A percentile compares a stretch with the other conserved stretches of the same genome.
Conservation (phyloP, 2,113 vertebrate genomes). For the Lathamus discolor region DNA sequence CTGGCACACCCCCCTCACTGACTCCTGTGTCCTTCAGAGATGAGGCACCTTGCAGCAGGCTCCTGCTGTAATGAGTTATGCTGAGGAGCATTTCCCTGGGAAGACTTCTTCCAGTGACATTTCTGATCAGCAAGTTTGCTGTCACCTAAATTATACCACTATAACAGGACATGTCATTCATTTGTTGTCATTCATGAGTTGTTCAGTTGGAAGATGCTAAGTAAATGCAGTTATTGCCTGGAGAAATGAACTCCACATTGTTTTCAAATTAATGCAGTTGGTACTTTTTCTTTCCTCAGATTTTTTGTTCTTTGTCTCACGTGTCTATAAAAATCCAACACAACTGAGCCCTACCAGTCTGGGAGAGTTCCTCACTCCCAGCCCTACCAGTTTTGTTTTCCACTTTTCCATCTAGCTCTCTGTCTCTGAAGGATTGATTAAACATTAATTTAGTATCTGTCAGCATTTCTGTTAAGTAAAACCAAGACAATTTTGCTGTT, state of each 20-base stretch:
- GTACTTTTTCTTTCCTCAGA: background rate
- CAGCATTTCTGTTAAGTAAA: slow-evolving; percentile 8
- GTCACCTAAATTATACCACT: background rate
- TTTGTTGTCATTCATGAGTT: background rate
- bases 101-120: background rate
- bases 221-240: background rate
- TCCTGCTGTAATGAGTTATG: background rate
- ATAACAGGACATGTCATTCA: background rate
- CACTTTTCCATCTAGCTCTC: background rate
- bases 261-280: background rate
- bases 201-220: background rate
- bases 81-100: background rate
- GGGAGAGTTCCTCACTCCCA: background rate
- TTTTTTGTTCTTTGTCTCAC: background rate
- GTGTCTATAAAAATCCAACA: background rate
- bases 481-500: slow-evolving; percentile 17
- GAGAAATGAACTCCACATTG: background rate
- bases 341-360: background rate
- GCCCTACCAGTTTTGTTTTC: background rate
- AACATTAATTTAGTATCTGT: slow-evolving; percentile 31
- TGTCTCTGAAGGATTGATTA: slow-evolving; percentile 46
- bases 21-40: rapidly evolving
- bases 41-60: background rate
- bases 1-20: background rate
- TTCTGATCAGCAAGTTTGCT: background rate